Conservation (phyloP, 92 coral and sea anemone species). For the Epizoanthus scotinus region DNA sequence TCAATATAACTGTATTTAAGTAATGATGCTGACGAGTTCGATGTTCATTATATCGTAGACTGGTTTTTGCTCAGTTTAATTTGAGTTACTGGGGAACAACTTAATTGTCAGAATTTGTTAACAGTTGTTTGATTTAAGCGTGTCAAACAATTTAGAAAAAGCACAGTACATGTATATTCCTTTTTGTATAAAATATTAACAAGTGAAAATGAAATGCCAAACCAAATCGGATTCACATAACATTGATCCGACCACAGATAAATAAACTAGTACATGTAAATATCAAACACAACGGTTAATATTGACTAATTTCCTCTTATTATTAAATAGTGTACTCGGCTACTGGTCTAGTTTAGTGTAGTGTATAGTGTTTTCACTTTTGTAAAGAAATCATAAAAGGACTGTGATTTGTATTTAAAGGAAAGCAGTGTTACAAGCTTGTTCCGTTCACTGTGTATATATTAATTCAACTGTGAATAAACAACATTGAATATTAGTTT, state of each 20-base stretch:
- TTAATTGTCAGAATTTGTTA: too few relatives aligned
- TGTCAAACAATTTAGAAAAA: too few relatives aligned
- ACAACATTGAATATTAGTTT: too few relatives aligned
- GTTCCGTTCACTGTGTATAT: background rate
- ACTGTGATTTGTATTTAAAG: background rate
- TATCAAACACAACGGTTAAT: background rate
- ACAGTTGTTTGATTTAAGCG: too few relatives aligned
- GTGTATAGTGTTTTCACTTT: conserved; percentile 12
- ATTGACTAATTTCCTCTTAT: background rate
- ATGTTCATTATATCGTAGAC: background rate
- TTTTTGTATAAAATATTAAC: conserved; percentile 3
- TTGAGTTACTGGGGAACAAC: too few relatives aligned
- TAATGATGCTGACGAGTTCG: background rate
- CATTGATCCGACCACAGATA: background rate
- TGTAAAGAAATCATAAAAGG: background rate
- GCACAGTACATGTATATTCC: too few relatives aligned
- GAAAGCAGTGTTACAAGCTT: background rate
- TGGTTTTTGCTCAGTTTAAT: too few relatives aligned
- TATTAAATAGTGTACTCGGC: background rate
- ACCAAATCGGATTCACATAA: background rate
- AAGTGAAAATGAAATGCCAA: background rate
- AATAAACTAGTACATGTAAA: background rate
- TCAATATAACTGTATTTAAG: background rate
- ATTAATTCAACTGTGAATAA: too few relatives aligned
- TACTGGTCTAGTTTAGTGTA: conserved; percentile 1